A percentile compares a stretch with the other conserved stretches of the same genome.
Conservation (phyloP, 2,113 vertebrate genomes). For the Haemorhous mexicanus region DNA sequence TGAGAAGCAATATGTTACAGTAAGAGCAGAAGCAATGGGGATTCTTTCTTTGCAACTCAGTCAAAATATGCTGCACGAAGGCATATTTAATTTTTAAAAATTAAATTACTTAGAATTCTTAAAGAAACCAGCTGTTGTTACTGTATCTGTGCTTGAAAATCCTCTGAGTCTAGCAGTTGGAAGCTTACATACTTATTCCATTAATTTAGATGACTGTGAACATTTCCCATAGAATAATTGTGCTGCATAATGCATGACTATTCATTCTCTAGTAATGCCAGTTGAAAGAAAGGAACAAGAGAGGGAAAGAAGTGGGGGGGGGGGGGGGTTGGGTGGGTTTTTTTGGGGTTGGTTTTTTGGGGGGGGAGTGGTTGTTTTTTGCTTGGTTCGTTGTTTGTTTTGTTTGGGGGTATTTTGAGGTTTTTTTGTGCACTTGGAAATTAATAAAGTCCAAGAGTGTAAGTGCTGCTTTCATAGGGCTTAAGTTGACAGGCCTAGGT, state of each 20-base stretch:
- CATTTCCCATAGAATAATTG: slow-evolving; percentile 8
- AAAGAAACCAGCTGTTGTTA: slow-evolving; percentile 39
- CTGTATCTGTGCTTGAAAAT: background rate
- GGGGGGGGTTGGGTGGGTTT: background rate
- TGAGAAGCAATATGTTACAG: slow-evolving; percentile 13
- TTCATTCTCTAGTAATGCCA: background rate
- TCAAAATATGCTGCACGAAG: slow-evolving; percentile 20
- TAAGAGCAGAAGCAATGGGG: background rate
- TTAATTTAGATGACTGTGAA: slow-evolving; percentile 37
- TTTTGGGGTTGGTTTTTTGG: background rate
- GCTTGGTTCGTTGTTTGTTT: background rate
- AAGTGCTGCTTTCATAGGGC: background rate
- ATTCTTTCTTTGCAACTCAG: background rate
- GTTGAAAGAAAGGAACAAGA: background rate
- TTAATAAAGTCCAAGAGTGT: background rate
- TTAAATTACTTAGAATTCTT: slow-evolving; percentile 3
- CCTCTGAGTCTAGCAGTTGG: slow-evolving; percentile 11
- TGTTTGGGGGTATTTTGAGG: background rate
- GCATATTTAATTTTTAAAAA: slow-evolving; percentile 35
- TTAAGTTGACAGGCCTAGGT: background rate
- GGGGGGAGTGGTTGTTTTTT: background rate
- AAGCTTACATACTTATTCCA: slow-evolving; percentile 36
- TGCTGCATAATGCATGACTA: slow-evolving; percentile 12
- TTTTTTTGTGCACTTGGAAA: background rate
- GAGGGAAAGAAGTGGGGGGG: background rate